Evolutionary conservation across 2,113 vertebrate genomes (phyloP).

Genomic region (Psilopogon haemacephalus): DNA sequence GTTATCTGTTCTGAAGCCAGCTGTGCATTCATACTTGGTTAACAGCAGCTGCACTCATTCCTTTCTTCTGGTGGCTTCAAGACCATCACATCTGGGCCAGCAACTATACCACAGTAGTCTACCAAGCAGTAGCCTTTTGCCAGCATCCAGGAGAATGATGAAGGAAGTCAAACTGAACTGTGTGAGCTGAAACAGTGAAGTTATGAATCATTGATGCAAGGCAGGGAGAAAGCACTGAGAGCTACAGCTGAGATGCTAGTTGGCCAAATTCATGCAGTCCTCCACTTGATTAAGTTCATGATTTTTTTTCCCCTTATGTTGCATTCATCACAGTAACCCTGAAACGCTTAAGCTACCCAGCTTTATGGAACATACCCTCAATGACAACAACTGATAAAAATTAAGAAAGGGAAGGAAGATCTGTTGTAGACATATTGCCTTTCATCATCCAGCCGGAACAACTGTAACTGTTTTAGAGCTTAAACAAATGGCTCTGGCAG

Average conservation of each 20-base stretch:
- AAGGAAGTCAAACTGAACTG: background rate
- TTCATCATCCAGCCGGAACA: background rate
- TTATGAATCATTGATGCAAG: background rate
- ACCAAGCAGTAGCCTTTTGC: background rate
- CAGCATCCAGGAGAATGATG: background rate
- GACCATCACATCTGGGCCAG: background rate
- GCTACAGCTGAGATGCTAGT: background rate
- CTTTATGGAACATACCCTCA: background rate
- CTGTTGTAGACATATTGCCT: fast-evolving
- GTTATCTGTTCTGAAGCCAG: background rate
- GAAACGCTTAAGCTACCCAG: background rate
- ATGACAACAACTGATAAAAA: background rate
- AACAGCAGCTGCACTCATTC: background rate
- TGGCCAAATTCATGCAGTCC: background rate
- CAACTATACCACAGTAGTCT: background rate
- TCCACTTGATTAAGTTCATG: background rate
- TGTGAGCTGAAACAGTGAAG: background rate
- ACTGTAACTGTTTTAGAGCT: background rate
- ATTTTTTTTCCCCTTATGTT: background rate
- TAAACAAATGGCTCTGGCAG: background rate
- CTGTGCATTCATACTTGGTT: background rate
- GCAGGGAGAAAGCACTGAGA: background rate
- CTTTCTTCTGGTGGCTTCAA: background rate
- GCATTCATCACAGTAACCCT: background rate
- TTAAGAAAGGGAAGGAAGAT: background rate